phyloP scores from a whole-genome alignment of 2,797 vertebrate species.

The Paedocypris micromegethes region DNA sequence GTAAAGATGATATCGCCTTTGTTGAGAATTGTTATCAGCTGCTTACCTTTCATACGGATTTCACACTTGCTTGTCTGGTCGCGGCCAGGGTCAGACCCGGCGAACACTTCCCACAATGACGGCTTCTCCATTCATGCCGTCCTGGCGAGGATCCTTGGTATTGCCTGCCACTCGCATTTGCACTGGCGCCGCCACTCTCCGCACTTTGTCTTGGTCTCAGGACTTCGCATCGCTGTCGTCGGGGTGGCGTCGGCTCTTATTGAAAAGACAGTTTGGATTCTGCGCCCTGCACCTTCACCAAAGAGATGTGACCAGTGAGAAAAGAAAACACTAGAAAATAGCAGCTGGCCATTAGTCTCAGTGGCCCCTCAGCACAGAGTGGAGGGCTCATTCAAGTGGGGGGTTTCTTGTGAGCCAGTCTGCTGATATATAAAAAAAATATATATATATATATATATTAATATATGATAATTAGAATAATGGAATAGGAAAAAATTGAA shows the following conservation, averaged over 20 bases:
- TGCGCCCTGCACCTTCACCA: constrained; percentile 28
- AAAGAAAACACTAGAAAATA: constrained; percentile 45
- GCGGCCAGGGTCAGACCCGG: constrained; percentile 67
- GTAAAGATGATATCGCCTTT: constrained; percentile 72
- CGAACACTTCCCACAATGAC: constrained; percentile 69
- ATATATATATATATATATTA: too few species aligned
- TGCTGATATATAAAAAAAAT: background rate
- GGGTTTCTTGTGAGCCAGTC: constrained; percentile 36
- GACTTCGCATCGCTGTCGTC: constrained; percentile 44
- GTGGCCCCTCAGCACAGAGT: constrained; percentile 45
- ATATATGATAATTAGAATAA: too few species aligned
- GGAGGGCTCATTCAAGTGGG: constrained; percentile 30
- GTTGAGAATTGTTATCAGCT: constrained; percentile 72
- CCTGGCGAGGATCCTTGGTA: constrained; percentile 42
- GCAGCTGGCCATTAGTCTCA: constrained; percentile 52
- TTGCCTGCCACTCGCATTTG: constrained; percentile 60
- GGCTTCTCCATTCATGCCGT: constrained; percentile 60
- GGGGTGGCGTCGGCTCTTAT: constrained; percentile 35
- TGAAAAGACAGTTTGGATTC: constrained; percentile 36
- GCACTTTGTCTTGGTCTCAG: constrained; percentile 52
- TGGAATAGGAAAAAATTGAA: too few species aligned
- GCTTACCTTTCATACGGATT: constrained; percentile 77
- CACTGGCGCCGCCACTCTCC: constrained; percentile 48
- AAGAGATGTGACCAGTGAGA: constrained; percentile 37
- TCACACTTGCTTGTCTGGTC: constrained; percentile 71